Percentiles rank a stretch among this genome's conserved stretches.
Evolutionary conservation across 2,113 vertebrate genomes (phyloP).

Genomic region (Neotoma lepida): DNA sequence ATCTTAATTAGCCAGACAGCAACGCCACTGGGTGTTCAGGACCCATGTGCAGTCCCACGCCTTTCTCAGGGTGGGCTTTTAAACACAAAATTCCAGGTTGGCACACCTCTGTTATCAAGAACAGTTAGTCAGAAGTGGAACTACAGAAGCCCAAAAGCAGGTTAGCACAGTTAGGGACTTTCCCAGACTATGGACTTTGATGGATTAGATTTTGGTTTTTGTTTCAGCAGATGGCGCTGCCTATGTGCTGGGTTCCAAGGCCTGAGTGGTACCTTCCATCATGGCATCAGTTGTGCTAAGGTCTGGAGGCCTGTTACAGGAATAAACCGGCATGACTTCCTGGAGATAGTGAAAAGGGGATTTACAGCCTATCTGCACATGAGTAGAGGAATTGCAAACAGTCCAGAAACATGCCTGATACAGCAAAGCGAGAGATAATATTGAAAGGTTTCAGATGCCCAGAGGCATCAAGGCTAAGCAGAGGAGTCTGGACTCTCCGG

Average conservation of each 20-base stretch:
- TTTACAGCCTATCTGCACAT: neutral
- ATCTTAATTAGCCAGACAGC: neutral
- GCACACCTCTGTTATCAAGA: neutral
- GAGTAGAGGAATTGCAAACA: neutral
- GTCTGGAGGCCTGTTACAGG: neutral
- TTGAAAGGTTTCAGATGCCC: neutral
- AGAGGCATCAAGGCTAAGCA: neutral
- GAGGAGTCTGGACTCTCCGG: neutral
- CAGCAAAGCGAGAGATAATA: slow-evolving; percentile 7
- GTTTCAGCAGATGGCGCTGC: neutral
- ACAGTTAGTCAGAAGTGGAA: neutral
- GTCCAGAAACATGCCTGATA: neutral
- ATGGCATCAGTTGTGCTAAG: neutral
- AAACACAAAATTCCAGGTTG: neutral
- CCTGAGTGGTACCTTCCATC: neutral
- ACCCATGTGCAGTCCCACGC: neutral
- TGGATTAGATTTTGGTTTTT: neutral
- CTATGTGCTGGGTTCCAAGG: neutral
- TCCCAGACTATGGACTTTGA: neutral
- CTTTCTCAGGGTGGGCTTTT: neutral
- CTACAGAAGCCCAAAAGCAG: neutral
- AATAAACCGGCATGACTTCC: slow-evolving; percentile 13
- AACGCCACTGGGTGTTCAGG: neutral
- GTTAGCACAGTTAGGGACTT: neutral
- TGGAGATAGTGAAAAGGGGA: neutral